Evolutionary conservation across 2,797 vertebrate genomes (phyloP).

Genomic region (Sus cebifrons): DNA sequence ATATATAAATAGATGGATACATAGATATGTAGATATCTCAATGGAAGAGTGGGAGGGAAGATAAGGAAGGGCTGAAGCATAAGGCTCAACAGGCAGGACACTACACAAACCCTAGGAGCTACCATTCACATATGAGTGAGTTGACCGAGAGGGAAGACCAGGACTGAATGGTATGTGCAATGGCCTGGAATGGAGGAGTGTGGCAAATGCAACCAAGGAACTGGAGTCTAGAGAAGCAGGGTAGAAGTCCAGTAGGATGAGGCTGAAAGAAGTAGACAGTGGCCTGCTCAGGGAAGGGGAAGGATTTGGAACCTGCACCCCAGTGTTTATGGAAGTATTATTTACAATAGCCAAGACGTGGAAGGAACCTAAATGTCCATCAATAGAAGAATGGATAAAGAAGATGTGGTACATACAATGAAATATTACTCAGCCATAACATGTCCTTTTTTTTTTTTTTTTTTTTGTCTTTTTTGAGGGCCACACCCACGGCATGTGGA

Average conservation of each 20-base stretch:
- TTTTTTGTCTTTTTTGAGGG: no score
- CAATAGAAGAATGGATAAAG: no score
- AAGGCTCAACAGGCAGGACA: not conserved
- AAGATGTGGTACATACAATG: no score
- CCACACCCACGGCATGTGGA: no score
- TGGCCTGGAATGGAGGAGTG: not conserved
- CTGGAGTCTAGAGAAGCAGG: not conserved
- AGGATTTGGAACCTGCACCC: not conserved
- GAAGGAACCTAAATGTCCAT: no score
- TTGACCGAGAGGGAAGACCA: not conserved
- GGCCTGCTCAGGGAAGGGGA: not conserved
- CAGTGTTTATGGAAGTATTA: no score
- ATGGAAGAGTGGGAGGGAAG: not conserved
- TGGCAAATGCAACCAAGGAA: not conserved
- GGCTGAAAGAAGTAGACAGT: not conserved
- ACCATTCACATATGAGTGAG: not conserved
- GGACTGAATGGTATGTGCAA: not conserved
- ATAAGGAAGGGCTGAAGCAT: no score
- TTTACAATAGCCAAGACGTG: no score
- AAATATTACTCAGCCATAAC: no score
- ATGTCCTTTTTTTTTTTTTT: no score
- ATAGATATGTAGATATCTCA: not conserved
- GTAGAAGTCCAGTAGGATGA: not conserved
- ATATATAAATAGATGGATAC: not conserved
- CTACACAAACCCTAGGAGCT: not conserved